Base-by-base conservation (phyloP, 2,113 vertebrate species). In the Chrysemys picta region DNA sequence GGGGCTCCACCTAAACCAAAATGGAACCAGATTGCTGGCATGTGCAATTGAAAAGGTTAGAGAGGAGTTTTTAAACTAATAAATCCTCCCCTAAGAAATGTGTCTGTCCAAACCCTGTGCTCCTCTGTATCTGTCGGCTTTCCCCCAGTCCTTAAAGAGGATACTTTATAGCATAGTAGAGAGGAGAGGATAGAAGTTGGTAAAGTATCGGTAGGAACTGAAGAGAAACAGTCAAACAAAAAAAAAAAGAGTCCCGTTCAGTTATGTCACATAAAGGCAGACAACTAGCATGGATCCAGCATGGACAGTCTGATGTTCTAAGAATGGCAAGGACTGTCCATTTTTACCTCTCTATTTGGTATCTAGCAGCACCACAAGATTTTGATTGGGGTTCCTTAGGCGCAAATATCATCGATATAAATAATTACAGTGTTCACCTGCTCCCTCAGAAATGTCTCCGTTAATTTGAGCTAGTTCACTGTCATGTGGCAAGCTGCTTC, bases 341-440 rank as follows among this genome's bases (percentile, higher is more conserved):
- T 24, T 0, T 62, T 2, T 50, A 45, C 27, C 14, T 53, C 27
- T 10, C 80, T 56, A 62, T n/a, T 50, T 27, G 0, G 12, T 25
- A 42, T 57, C 0, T 57, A 57, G 2, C 0, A 57, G 2, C 0
- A 3, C 50, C 13, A 7, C 2, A 45, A 53, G 52, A 16, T 6
- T 3, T 69, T 38, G 65, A n/a, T n/a, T 16, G 4, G 50, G 4
- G 65, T 13, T 80, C 45, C 50, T 8, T n/a, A 69, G 17, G 22
- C 9, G 87, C 69, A 49, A 35, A 54, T 3, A 11, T 47, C 22
- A 0, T 13, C 4, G 1, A 24, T 29, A 57, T 2, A 79, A 31
- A 0, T 24, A 3, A 2, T 80, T 38, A 31, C 4, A 29, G 42
- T 25, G 22, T 54, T 78, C 42, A 0, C 35, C 54, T 85, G 35